Evolutionary conservation across 2,113 vertebrate species (phyloP).

Genomic region (Seriola dumerili): DNA sequence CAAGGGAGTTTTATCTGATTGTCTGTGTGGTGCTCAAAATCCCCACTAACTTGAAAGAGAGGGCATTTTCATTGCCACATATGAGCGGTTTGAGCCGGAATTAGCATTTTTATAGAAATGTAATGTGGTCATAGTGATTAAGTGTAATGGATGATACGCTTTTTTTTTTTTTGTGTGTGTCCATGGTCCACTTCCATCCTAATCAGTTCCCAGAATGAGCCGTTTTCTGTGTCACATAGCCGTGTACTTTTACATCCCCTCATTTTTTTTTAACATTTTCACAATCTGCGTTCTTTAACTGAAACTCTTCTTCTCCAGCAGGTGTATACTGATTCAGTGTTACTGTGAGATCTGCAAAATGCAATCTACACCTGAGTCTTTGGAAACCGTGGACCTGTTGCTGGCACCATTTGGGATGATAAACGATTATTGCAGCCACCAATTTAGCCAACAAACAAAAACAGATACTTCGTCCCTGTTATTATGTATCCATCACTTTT

Average conservation of each 20-base stretch:
- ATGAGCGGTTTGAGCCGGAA: slow-evolving; percentile 46
- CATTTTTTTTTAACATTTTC: neutral
- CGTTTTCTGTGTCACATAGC: slow-evolving; percentile 20
- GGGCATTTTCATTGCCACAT: slow-evolving; percentile 33
- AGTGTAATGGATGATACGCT: slow-evolving; percentile 52
- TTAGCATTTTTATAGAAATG: slow-evolving; percentile 72
- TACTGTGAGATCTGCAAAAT: slow-evolving; percentile 11
- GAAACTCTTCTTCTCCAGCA: neutral
- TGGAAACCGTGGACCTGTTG: slow-evolving; percentile 36
- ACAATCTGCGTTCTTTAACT: neutral
- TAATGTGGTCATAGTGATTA: slow-evolving; percentile 68
- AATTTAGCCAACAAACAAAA: slow-evolving; percentile 66
- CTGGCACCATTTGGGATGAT: slow-evolving; percentile 40
- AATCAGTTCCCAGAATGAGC: slow-evolving; percentile 41
- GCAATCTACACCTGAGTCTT: slow-evolving; percentile 16
- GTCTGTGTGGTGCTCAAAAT: slow-evolving; percentile 28
- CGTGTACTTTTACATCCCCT: neutral
- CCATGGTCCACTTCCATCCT: slow-evolving; percentile 51
- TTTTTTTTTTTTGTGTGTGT: neutral
- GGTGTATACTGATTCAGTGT: neutral
- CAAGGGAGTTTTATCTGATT: slow-evolving; percentile 46
- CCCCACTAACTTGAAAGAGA: slow-evolving; percentile 18
- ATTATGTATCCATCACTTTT: slow-evolving; percentile 74
- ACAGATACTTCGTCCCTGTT: slow-evolving; percentile 50
- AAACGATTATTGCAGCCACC: slow-evolving; percentile 47